A percentile compares a stretch with the other conserved stretches of the same genome.
phyloP scores from a whole-genome alignment of 2,113 vertebrate species.

The Corydoras maculifer region DNA sequence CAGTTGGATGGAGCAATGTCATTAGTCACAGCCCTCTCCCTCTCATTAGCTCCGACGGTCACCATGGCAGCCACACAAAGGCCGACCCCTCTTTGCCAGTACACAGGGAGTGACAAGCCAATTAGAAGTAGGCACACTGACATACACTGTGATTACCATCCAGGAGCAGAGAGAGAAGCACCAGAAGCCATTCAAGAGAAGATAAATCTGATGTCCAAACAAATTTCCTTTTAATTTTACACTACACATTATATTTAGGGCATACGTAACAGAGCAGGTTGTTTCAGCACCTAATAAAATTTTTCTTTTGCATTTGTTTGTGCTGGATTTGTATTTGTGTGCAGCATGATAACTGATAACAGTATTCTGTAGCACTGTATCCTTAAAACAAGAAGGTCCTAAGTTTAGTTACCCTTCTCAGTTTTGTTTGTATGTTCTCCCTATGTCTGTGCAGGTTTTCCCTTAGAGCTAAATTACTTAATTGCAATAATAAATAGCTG shows the following conservation, averaged over 20 bases:
- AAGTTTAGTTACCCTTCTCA: too few species aligned
- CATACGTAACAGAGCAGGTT: neutral
- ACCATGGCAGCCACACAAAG: conserved; percentile 68
- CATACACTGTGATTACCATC: conserved; percentile 66
- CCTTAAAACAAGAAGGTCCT: too few species aligned
- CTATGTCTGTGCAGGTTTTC: too few species aligned
- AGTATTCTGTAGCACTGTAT: too few species aligned
- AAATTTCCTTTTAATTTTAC: neutral
- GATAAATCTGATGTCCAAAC: conserved; percentile 21
- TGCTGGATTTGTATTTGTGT: too few species aligned
- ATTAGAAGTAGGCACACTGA: conserved; percentile 65
- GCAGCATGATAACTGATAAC: too few species aligned
- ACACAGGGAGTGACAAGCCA: conserved; percentile 65
- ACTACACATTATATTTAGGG: neutral
- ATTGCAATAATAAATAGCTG: too few species aligned
- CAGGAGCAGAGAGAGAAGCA: conserved; percentile 29
- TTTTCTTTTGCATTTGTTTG: too few species aligned
- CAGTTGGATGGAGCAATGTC: conserved; percentile 66
- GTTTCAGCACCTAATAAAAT: too few species aligned
- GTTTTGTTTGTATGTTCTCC: too few species aligned
- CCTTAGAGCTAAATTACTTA: too few species aligned
- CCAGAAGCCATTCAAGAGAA: conserved; percentile 18
- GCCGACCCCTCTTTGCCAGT: conserved; percentile 47
- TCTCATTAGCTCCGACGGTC: conserved; percentile 68
- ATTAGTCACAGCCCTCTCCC: conserved; percentile 68